Base-by-base conservation (phyloP, 2,113 vertebrate species). In the Tachycineta bicolor region DNA sequence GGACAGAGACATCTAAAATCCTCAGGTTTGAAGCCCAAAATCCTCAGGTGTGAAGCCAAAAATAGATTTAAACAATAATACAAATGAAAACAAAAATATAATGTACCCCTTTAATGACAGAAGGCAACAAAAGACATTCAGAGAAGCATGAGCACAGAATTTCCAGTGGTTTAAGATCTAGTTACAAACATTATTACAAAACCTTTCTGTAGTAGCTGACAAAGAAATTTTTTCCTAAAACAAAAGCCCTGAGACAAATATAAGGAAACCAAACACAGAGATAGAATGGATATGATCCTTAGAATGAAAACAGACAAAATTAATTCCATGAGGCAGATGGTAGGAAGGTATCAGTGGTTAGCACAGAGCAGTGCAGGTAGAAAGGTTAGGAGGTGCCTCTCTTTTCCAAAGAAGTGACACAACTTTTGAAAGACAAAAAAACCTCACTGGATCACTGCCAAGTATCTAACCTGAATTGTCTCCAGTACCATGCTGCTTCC, bases 301-400 rank as follows among this genome's bases (percentile, higher is more conserved):
- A 25, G 12, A 68, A 28, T 58, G 53, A 85, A 87, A 79, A 21
- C 11, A 65, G 46, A 49, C 17, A 77, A 39, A 63, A 64, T 28
- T 71, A 24, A 41, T 87, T 83, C 28, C 18, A 9, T 1, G 6
- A 44, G 37, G 9, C 0, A 0, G n/a, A 18, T 43, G 9, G 20
- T 56, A 47, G 70, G 49, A 73, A 73, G 55, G 20, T 44, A 77
- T 15, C 20, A 73, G 25, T 58, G 23, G 53, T 47, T 60, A 64
- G 53, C 65, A 62, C 1, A 7, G 47, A 76, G 49, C n/a, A 77
- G 13, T 43, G 25, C 37, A 58, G 50, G 10, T 47, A 73, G 37
- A 11, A 68, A 50, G 29, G 22, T 39, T 58, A 62, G 55, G 46
- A 59, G 28, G 8, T 82, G 34, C 41, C 24, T 70, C 7, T 46